Percentiles rank a stretch among this genome's conserved stretches.
Evolutionary conservation across 1,140 invertebrate species (phyloP).

Genomic region (Meloidogyne chitwoodi): DNA sequence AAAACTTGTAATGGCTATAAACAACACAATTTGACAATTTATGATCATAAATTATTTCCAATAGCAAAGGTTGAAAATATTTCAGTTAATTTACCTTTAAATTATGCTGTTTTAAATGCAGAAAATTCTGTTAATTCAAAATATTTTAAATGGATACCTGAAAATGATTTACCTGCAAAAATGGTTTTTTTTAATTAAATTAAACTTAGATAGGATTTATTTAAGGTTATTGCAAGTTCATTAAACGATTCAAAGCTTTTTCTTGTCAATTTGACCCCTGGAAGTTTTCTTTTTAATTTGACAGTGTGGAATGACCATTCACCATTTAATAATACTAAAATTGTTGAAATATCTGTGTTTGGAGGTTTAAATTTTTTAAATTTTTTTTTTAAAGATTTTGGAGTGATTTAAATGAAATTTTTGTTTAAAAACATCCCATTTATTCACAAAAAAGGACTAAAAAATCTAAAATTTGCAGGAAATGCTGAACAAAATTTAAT

Average conservation of each 20-base stretch:
- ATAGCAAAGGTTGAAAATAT: neutral
- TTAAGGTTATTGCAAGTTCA: neutral
- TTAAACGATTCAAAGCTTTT: neutral
- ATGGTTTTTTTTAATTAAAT: constrained; percentile 1
- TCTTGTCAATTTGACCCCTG: neutral
- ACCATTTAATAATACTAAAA: neutral
- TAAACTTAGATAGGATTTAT: no score
- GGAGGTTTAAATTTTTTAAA: neutral
- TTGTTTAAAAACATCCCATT: no score
- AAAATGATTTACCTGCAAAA: neutral
- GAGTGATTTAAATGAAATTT: no score
- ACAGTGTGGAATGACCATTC: neutral
- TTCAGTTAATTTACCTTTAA: neutral
- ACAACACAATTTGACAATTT: neutral
- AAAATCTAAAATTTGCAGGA: no score
- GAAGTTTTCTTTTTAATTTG: neutral
- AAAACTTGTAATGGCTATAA: neutral
- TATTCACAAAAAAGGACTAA: no score
- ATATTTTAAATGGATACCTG: constrained; percentile 4
- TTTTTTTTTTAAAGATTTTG: no score
- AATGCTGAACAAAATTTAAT: neutral
- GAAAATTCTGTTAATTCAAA: neutral
- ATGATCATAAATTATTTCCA: neutral
- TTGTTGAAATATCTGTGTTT: neutral
- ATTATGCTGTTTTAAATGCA: constrained; percentile 2